Base-by-base conservation (phyloP, 2,888 invertebrate species). In the Drosophila macrospina region DNA sequence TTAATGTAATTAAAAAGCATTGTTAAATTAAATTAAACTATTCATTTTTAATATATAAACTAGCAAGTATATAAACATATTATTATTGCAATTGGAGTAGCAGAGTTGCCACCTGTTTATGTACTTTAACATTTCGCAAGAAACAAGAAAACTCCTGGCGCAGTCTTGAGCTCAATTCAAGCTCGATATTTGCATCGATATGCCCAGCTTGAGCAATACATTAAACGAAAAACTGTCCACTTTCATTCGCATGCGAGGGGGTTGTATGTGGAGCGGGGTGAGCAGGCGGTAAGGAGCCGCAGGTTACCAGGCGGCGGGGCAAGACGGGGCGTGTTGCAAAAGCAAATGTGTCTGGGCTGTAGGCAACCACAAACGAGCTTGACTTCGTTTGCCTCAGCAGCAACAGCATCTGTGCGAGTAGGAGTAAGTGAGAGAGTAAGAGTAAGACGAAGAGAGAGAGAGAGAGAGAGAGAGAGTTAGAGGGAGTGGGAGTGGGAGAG, bases 331-430 rank as follows among this genome's bases (percentile, higher is more conserved):
- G 60, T 61, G 56, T 61, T 52, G 69, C 65, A 60, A 71, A 74
- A 83, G 81, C 71, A 83, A 82, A 86, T 81, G 81, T 86, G 87
- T 78, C 78, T 81, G 87, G 65, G 78, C 85, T 86, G 81, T 86
- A 84, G 82, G 80, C 86, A 78, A 78, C 84, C 88, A 52, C 84
- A 85, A 85, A 85, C 88, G 88, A 85, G 84, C 86, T 80, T 87
- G 81, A 83, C 81, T 82, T 86, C 81, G 78, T 86, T 86, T 83
- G 71, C 67, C 61, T 59, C 47, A 66, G 16, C 42, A 26, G 28
- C 28, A 6, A 7, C 28, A 28, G 28, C 28, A 28, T 2, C 28
- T 28, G 28, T 28, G 28, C 6, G 2, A 28, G 28, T 28, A 28
- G 8, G 28, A 20, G 20, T 2, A 20, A 20, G 3, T 20, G 20